Evolutionary conservation across 1,140 invertebrate species (phyloP).

Genomic region (Procambarus clarkii): DNA sequence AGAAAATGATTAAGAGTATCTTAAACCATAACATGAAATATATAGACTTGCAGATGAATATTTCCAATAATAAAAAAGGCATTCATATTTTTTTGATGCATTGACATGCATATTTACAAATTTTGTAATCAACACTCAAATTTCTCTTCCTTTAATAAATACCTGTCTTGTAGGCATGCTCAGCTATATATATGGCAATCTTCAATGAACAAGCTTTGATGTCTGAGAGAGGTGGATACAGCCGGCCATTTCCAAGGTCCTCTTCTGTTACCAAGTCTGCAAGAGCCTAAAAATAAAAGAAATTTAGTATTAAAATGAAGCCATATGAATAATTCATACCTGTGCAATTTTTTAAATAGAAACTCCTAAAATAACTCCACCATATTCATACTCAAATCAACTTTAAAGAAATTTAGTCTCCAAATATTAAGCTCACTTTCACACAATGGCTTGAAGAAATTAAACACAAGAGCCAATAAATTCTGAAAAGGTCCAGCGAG

Average conservation of each 20-base stretch:
- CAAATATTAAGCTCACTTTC: too few relatives aligned
- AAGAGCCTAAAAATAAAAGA: slow-evolving; percentile 45
- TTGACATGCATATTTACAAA: background rate
- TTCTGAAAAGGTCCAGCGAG: too few relatives aligned
- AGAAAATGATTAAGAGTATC: background rate
- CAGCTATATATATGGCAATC: slow-evolving; percentile 90
- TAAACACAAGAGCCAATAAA: too few relatives aligned
- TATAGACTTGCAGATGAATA: too few relatives aligned
- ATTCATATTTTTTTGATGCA: background rate
- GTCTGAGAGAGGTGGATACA: slow-evolving; percentile 94
- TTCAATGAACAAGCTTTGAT: slow-evolving; percentile 92
- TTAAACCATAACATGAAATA: background rate
- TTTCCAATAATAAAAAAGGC: too few relatives aligned
- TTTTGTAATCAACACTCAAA: background rate
- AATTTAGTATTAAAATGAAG: background rate
- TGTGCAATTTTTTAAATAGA: too few relatives aligned
- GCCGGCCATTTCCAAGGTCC: slow-evolving; percentile 89
- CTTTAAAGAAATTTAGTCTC: too few relatives aligned
- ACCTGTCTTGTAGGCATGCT: slow-evolving; percentile 92
- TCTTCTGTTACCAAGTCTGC: slow-evolving; percentile 79
- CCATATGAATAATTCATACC: background rate
- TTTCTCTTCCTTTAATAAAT: slow-evolving; percentile 71
- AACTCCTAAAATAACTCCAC: too few relatives aligned
- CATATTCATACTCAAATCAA: too few relatives aligned
- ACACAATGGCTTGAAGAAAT: too few relatives aligned